Percentiles rank a stretch among this genome's conserved stretches.
phyloP scores from a whole-genome alignment of 2,888 invertebrate species.

The Endotricha flammealis region DNA sequence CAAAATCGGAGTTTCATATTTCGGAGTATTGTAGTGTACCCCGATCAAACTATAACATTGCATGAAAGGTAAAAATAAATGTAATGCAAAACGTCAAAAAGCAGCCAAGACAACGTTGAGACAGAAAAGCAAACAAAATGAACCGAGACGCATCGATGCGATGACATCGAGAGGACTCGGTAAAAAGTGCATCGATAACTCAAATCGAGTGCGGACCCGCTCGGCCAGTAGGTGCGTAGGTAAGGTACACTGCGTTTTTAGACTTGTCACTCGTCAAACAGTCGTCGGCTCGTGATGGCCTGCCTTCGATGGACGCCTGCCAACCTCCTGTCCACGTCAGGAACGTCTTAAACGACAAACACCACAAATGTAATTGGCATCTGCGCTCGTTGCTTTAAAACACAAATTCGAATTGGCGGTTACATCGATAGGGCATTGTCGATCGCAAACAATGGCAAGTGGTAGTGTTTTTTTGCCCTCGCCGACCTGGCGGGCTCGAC shows the following conservation, averaged over 20 bases:
- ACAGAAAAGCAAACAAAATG: constrained; percentile 53
- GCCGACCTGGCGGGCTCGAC: constrained; percentile 71
- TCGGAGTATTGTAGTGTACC: too few species aligned
- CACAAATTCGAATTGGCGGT: constrained; percentile 23
- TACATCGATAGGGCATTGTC: constrained; percentile 27
- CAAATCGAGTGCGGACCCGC: constrained; percentile 52
- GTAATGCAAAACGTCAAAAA: constrained; percentile 32
- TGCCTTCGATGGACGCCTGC: constrained; percentile 73
- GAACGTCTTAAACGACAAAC: constrained; percentile 24
- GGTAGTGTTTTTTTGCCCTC: constrained; percentile 75
- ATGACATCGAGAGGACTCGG: constrained; percentile 14
- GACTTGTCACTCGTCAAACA: constrained; percentile 72
- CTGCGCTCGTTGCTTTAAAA: constrained; percentile 17
- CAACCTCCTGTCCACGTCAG: constrained; percentile 41
- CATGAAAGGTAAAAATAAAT: constrained; percentile 23
- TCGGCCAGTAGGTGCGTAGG: constrained; percentile 33
- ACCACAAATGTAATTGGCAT: constrained; percentile 15
- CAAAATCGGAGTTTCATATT: too few species aligned
- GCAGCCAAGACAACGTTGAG: constrained; percentile 24
- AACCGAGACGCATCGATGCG: constrained; percentile 34
- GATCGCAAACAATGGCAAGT: constrained; percentile 36
- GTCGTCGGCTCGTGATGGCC: constrained; percentile 71
- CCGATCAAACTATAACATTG: background rate
- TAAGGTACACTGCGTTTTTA: constrained; percentile 68
- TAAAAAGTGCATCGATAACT: constrained; percentile 55